Conservation (phyloP, 2,797 vertebrate genomes). For the Lacerta viridis region DNA sequence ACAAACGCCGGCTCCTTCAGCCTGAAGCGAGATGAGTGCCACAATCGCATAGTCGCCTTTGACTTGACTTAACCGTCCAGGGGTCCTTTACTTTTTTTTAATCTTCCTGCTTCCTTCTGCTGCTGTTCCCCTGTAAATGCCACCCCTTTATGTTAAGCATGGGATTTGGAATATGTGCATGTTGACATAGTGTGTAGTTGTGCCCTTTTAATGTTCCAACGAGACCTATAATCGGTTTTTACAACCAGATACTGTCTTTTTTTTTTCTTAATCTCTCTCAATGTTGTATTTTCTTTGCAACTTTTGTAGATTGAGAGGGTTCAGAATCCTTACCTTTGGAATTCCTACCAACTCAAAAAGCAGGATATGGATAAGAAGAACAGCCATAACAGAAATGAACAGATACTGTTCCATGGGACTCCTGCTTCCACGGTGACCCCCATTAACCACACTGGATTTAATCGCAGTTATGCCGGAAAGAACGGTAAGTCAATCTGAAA, state of each 20-base stretch:
- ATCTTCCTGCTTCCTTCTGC: too few relatives aligned
- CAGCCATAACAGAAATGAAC: constrained; percentile 81
- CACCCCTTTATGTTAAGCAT: neutral
- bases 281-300: constrained; percentile 44
- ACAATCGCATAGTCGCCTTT: too few relatives aligned
- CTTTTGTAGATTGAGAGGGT: constrained; percentile 88
- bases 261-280: neutral
- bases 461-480: constrained; percentile 90
- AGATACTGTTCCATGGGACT: constrained; percentile 90
- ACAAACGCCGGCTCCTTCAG: too few relatives aligned
- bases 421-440: constrained; percentile 57
- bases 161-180: neutral
- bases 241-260: neutral
- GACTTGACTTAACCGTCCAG: too few relatives aligned
- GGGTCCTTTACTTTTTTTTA: too few relatives aligned
- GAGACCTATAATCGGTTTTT: neutral
- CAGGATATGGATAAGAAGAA: constrained; percentile 84
- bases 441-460: constrained; percentile 88
- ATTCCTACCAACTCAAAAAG: constrained; percentile 84
- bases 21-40: too few relatives aligned
- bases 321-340: constrained; percentile 90
- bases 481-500: constrained; percentile 84
- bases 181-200: neutral
- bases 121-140: neutral
- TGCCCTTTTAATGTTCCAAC: neutral